Evolutionary conservation across 2,113 vertebrate genomes (phyloP), one percentile per base, ranked within the genome.

Genomic region (Ophiodon elongatus): DNA sequence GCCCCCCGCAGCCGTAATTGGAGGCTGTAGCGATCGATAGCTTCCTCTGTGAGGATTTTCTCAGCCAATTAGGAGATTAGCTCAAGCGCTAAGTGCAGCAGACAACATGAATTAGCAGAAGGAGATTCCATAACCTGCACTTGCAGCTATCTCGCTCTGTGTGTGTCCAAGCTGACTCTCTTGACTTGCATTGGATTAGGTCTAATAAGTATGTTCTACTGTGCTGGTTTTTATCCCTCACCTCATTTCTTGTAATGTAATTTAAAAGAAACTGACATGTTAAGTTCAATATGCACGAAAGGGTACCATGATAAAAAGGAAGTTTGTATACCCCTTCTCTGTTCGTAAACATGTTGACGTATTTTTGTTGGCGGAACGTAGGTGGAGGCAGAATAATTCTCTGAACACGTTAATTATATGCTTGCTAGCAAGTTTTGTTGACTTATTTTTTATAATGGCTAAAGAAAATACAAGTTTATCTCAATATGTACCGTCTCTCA

Each of bases 11-110:
- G 80, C 76, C 43, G 59, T 91, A 94, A 94, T 87, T 89, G 89
- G 85, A 93, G 83, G 88, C 86, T 87, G 87, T 50, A 63, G 72
- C 41, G 76, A 95, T 95, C 93, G 73, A 95, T 95, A 81, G 88
- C 79, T 91, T 94, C 89, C 91, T 94, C 89, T 80, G 87, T 80
- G 69, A 93, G 93, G 92, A 94, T 94, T 94, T 95, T 93, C 91
- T 88, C 89, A 91, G 90, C 89, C 92, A 95, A 94, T 94, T 94
- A 94, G 89, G 79, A 87, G 94, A 94, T 94, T 94, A 93, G 88
- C 81, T 90, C 59, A 80, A 86, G 86, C 81, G 75, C 82, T 92
- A 92, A 93, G 85, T 90, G 88, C 85, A 79, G 56, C 88, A 92
- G 90, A 93, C 91, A 91, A 89, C 76, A 84, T 70, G 73, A 93